phyloP scores from a whole-genome alignment of 2,113 vertebrate species.

The Trogon melanurus region DNA sequence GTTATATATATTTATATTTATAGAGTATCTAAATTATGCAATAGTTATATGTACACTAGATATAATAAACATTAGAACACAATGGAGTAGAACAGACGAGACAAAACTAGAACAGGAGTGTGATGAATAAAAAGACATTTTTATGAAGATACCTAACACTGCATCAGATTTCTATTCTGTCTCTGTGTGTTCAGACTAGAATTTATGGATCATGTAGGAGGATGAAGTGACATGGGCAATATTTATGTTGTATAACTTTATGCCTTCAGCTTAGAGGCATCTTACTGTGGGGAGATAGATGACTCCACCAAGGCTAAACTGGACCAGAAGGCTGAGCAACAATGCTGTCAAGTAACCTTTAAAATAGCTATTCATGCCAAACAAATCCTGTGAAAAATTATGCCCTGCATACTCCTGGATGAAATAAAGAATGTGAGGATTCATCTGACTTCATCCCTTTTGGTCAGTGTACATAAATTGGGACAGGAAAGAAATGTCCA shows the following conservation, averaged over 20 bases:
- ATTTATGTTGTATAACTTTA: background rate
- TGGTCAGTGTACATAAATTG: fast-evolving
- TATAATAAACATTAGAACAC: background rate
- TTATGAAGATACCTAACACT: background rate
- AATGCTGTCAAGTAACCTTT: background rate
- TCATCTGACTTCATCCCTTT: background rate
- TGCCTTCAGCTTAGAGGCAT: background rate
- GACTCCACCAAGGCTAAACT: background rate
- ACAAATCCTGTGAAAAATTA: background rate
- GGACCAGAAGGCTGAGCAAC: background rate
- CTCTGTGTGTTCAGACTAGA: background rate
- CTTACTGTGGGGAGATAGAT: background rate
- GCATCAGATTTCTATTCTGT: background rate
- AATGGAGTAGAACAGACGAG: background rate
- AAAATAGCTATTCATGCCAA: background rate
- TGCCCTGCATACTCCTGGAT: background rate
- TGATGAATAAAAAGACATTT: background rate
- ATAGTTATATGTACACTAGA: background rate
- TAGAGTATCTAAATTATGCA: background rate
- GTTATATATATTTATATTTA: too few relatives aligned
- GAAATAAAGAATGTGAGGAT: background rate
- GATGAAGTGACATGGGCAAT: background rate
- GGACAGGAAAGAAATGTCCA: background rate
- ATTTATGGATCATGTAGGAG: background rate
- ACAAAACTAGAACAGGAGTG: background rate